Base-by-base conservation (phyloP, 2,888 invertebrate species). In the Drosophila multiciliata region DNA sequence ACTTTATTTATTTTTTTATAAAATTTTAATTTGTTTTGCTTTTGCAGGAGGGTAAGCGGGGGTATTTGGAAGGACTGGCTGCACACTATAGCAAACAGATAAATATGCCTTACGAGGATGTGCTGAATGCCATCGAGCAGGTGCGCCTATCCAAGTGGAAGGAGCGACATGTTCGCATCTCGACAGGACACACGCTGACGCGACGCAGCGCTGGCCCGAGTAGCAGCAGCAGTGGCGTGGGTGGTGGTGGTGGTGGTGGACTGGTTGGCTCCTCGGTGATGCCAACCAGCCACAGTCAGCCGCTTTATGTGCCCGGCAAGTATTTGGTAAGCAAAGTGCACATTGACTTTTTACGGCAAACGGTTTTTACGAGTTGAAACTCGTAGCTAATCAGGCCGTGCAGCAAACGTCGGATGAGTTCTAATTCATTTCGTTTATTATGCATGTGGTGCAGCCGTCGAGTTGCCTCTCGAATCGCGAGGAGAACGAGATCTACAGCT, bases 401-500 rank as follows among this genome's bases (percentile, higher is more conserved):
- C 48, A 42, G 38, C 58, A 23, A 42, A 29, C 5, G 66, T 36
- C 50, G 50, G 48, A 49, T 66, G 62, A 55, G 61, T 72, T 84
- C 87, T 84, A 84, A 84, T 86, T 75, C 83, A 76, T 82, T 76
- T 89, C 76, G 66, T 86, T 89, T 75, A 79, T 81, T 84, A 83
- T 89, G 86, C 84, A 82, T 71, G 68, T 92, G 83, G 68, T 92
- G 83, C 94, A 97, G 97, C 97, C 97, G 75, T 97, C 97, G 87
- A 97, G 97, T 93, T 97, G 97, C 92, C 95, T 97, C 89, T 96
- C 97, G 85, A 97, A 97, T 93, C 97, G 97, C 91, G 97, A 97
- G 93, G 97, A 97, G 93, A 97, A 97, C 91, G 97, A 97, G 93
- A 97, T 97, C 92, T 97, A 97, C 92, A 97, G 97, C 80, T 97